These are phyloP conservation scores for Parochlus steinenii DNA, from an alignment of 2,888 invertebrate genomes.

Conservation along the genomic window DNA sequence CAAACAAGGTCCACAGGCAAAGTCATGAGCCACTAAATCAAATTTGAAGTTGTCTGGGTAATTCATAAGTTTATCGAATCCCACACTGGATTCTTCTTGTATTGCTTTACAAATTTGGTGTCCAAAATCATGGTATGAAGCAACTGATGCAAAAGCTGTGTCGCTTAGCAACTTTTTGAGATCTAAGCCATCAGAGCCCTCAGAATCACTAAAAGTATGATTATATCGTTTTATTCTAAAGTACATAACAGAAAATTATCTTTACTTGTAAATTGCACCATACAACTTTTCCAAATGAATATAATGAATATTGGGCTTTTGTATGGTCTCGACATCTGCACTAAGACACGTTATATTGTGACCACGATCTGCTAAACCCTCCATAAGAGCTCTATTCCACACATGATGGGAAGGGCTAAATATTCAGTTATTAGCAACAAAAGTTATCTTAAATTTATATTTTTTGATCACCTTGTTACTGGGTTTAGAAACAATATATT, in stretches of 20 bases:
- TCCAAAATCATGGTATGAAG: slow-evolving; percentile 8
- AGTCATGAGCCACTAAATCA: slow-evolving; percentile 25
- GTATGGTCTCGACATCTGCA: slow-evolving; percentile 17
- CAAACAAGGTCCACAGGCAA: slow-evolving; percentile 20
- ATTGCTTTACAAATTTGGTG: slow-evolving; percentile 6
- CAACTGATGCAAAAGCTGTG: slow-evolving; percentile 1
- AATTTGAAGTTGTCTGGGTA: slow-evolving; percentile 22
- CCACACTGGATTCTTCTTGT: slow-evolving; percentile 14
- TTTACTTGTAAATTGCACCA: slow-evolving; percentile 7
- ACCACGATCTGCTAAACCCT: slow-evolving; percentile 13
- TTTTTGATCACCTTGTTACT: too few species aligned
- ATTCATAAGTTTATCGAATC: slow-evolving; percentile 17
- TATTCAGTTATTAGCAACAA: too few species aligned
- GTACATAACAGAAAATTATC: background rate
- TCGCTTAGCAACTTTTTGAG: slow-evolving; percentile 4
- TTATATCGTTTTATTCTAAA: background rate
- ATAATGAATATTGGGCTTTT: slow-evolving; percentile 17
- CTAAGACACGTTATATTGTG: slow-evolving; percentile 17
- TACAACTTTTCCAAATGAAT: slow-evolving; percentile 21
- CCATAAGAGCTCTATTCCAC: slow-evolving; percentile 11
- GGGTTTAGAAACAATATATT: too few species aligned
- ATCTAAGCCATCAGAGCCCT: slow-evolving; percentile 4
- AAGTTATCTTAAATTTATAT: too few species aligned
- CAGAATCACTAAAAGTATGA: background rate
- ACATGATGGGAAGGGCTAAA: slow-evolving; percentile 6